Evolutionary conservation across 2,797 vertebrate genomes (phyloP), one percentile per base, ranked within the genome.

Genomic region (Gallinago solitaria): DNA sequence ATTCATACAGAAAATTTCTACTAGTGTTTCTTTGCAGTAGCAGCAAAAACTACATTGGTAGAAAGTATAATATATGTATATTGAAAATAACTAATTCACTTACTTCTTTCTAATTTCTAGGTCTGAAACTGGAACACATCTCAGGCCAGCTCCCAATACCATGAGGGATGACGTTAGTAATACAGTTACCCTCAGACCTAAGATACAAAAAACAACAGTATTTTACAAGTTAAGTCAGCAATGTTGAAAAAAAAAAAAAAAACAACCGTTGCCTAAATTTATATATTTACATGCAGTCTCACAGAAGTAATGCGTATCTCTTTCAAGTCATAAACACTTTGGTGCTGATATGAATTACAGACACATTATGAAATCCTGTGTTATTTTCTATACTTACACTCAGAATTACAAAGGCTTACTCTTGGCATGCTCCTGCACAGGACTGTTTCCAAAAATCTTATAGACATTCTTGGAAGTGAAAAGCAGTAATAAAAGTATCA

Each of bases 111-210:
- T 98, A 95, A 99, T 96, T 53, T 90, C 94, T 90, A 98, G 88
- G 79, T 99, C 98, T 50, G 98, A 93, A 81, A 99, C 75, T 11
- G 99, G 99, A 93, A 99, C 81, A 95, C 99, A 99, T 85, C 99
- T 98, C 56, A 99, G 93, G 50, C 97, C 98, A 14, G 99, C 96
- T 69, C 99, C 99, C 28, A 99, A 30, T 63, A 99, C 98, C 99
- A 99, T 99, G 63, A 99, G 97, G 82, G 99, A 98, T 18, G 98
- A 98, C 2, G 99, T 98, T 80, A 99, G 98, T 61, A 99, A 98
- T 83, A 99, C 98, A 21, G 99, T 99, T 5, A 98, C 95, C 67
- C 99, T 98, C 91, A 99, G 97, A 97, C 99, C 99, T 99, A 93
- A 32, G 73, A 82, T 6, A 47, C 7, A 18, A 94, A 90, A 78